These are phyloP conservation scores for Lepidurus apus DNA, from an alignment of 1,140 invertebrate species.

Conservation along the genomic window DNA sequence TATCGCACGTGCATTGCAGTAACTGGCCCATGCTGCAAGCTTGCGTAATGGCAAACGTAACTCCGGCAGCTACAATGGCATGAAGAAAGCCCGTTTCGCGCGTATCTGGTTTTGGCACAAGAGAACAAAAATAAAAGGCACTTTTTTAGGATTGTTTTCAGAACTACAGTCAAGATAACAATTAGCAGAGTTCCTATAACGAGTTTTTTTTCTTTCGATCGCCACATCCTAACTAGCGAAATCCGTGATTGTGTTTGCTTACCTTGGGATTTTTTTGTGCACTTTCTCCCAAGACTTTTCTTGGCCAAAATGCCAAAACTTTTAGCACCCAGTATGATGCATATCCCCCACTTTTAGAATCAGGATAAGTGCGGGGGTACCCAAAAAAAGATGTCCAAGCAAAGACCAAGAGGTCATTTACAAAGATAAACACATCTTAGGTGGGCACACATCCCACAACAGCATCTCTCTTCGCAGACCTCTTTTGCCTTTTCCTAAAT, in stretches of 20 bases:
- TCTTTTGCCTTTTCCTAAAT: not conserved
- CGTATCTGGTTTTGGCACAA: constrained; percentile 61
- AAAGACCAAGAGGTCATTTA: constrained; percentile 11
- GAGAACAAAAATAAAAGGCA: not conserved
- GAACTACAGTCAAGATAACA: not conserved
- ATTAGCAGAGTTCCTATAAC: not conserved
- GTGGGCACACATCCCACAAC: constrained; percentile 6
- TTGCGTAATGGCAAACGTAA: constrained; percentile 79
- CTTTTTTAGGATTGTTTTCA: not conserved
- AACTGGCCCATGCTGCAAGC: constrained; percentile 82
- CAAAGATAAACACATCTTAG: constrained; percentile 22
- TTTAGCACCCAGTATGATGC: not conserved
- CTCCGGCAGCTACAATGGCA: constrained; percentile 85
- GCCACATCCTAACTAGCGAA: no score
- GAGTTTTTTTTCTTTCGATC: no score
- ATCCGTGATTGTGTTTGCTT: no score
- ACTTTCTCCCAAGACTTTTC: not conserved
- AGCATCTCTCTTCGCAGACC: constrained; percentile 7
- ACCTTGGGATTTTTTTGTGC: no score
- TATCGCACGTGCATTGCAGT: constrained; percentile 81
- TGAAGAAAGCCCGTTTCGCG: constrained; percentile 89
- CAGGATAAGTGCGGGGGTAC: not conserved
- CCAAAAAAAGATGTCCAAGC: not conserved
- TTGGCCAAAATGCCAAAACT: not conserved
- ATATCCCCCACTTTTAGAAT: not conserved